phyloP scores from a whole-genome alignment of 2,113 vertebrate genomes.

The Pelodiscus sinensis region DNA sequence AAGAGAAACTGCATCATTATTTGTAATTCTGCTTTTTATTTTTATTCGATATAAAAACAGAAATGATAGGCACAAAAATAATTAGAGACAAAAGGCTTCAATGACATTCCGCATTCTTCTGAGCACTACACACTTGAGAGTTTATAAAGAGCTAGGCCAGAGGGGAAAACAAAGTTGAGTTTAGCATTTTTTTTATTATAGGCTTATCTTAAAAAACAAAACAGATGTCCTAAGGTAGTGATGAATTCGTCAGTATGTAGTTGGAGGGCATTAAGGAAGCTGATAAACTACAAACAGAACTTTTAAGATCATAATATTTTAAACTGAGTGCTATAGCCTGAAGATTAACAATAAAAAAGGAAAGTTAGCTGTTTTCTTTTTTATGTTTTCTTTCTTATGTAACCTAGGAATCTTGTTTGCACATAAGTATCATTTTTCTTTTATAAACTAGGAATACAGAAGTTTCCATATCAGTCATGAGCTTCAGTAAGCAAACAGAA shows the following conservation, averaged over 20 bases:
- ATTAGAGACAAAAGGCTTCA: constrained; percentile 29
- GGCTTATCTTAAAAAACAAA: constrained; percentile 20
- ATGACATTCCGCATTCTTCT: neutral
- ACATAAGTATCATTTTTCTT: neutral
- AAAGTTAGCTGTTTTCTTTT: neutral
- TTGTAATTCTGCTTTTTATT: constrained; percentile 17
- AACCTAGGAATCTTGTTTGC: neutral
- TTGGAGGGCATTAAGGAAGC: constrained; percentile 8
- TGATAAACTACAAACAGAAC: neutral
- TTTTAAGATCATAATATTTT: neutral
- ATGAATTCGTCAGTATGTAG: constrained; percentile 12
- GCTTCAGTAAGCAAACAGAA: neutral
- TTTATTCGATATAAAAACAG: neutral
- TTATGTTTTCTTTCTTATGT: neutral
- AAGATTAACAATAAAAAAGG: neutral
- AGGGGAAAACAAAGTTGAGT: neutral
- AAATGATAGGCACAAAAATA: constrained; percentile 29
- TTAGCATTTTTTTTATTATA: neutral
- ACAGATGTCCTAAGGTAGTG: neutral
- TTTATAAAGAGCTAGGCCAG: neutral
- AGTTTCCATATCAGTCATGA: neutral
- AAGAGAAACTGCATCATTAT: constrained; percentile 18
- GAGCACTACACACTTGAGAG: neutral
- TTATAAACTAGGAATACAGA: neutral
- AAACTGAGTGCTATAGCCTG: neutral